phyloP scores from a whole-genome alignment of 2,113 vertebrate species.

The Cichladusa arquata region DNA sequence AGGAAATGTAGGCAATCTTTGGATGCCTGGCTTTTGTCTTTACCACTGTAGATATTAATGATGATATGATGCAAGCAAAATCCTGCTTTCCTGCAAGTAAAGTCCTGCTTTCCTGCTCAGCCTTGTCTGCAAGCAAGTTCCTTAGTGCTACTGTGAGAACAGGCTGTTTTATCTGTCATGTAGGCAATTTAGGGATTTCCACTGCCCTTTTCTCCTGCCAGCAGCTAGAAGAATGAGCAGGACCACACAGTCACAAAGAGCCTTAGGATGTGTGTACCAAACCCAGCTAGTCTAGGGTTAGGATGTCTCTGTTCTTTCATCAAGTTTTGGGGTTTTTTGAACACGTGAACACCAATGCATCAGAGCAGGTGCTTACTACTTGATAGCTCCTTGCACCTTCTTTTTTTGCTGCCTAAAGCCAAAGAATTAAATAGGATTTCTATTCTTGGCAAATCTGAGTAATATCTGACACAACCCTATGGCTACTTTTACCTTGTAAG shows the following conservation, averaged over 20 bases:
- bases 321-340: background rate
- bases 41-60: background rate
- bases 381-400: background rate
- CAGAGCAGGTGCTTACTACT: background rate
- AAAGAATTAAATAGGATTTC: background rate
- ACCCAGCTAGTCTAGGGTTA: background rate
- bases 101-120: background rate
- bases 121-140: background rate
- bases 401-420: background rate
- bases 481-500: background rate
- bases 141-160: background rate
- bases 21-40: slow-evolving; percentile 41
- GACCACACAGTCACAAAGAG: background rate
- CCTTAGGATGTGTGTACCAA: background rate
- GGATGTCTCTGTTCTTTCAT: background rate
- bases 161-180: background rate
- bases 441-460: background rate
- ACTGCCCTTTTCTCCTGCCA: background rate
- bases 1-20: slow-evolving; percentile 21
- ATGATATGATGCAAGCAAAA: background rate
- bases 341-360: background rate
- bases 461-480: background rate
- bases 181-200: background rate
- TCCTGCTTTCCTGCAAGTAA: background rate
- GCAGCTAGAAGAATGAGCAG: background rate